Evolutionary conservation across 2,888 invertebrate genomes (phyloP).

Genomic region (Stegana nigrithorax): DNA sequence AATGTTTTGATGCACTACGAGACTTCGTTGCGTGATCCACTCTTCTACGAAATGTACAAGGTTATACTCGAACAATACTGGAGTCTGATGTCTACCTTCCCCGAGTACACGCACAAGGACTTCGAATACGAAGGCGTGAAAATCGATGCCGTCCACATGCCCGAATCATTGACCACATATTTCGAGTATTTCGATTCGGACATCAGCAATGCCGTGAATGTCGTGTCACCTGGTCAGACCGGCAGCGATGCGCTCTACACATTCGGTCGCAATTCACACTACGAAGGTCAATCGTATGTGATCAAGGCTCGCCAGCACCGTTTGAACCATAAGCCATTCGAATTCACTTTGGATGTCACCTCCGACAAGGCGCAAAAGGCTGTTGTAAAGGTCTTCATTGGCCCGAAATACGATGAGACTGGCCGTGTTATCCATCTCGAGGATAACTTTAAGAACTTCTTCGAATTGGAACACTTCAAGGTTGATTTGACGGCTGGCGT

Average conservation of each 20-base stretch:
- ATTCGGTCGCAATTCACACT: constrained; percentile 62
- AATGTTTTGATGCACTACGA: constrained; percentile 74
- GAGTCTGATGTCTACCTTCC: constrained; percentile 73
- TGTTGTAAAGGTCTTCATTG: constrained; percentile 77
- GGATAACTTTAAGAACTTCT: constrained; percentile 74
- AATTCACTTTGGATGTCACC: constrained; percentile 71
- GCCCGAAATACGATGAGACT: constrained; percentile 76
- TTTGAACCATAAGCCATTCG: constrained; percentile 76
- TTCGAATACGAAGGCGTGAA: constrained; percentile 75
- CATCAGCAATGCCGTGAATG: constrained; percentile 69
- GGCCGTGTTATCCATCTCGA: constrained; percentile 72
- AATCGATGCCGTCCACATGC: constrained; percentile 73
- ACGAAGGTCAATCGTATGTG: constrained; percentile 67
- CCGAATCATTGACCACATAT: constrained; percentile 76
- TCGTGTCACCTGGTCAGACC: constrained; percentile 67
- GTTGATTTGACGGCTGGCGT: constrained; percentile 73
- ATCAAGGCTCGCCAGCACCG: constrained; percentile 74
- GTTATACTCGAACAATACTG: constrained; percentile 72
- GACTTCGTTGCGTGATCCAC: constrained; percentile 79
- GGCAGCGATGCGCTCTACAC: constrained; percentile 43
- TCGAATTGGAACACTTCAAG: constrained; percentile 76
- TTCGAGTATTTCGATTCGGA: constrained; percentile 78
- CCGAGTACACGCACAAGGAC: constrained; percentile 74
- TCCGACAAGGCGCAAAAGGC: constrained; percentile 74
- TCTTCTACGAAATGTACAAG: constrained; percentile 78